A percentile compares a stretch with the other conserved stretches of the same genome.
These are phyloP conservation scores for Palythoa caribaeorum DNA, from an alignment of 92 coral and sea anemone genomes.

Conservation along the genomic window DNA sequence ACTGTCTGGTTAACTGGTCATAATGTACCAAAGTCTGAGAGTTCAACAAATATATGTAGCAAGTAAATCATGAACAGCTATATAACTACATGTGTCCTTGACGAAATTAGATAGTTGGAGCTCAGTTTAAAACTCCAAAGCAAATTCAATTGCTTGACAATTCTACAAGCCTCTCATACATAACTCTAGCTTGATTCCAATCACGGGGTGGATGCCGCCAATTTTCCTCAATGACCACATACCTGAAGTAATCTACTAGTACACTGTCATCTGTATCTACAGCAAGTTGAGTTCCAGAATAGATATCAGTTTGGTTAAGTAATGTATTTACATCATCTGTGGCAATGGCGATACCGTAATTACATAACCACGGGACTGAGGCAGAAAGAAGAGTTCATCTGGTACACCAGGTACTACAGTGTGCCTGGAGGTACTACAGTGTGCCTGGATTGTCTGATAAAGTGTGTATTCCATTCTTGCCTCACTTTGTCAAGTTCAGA, in stretches of 20 bases:
- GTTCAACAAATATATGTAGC: too few relatives aligned
- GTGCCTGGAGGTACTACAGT: slow-evolving; percentile 58
- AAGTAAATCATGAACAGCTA: too few relatives aligned
- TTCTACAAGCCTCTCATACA: slow-evolving; percentile 52
- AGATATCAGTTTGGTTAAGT: slow-evolving; percentile 59
- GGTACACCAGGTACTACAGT: slow-evolving; percentile 62
- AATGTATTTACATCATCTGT: slow-evolving; percentile 34
- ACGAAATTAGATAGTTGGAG: too few relatives aligned
- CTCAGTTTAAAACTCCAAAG: too few relatives aligned
- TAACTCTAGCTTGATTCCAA: slow-evolving; percentile 38
- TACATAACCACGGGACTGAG: slow-evolving; percentile 40
- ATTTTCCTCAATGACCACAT: slow-evolving; percentile 52
- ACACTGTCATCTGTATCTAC: slow-evolving; percentile 49
- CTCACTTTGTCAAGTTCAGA: slow-evolving; percentile 59
- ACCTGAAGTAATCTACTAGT: slow-evolving; percentile 44
- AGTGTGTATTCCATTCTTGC: slow-evolving; percentile 57
- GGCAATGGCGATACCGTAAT: slow-evolving; percentile 39
- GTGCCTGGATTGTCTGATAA: slow-evolving; percentile 60
- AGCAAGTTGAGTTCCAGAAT: slow-evolving; percentile 51
- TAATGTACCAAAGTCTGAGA: too few relatives aligned
- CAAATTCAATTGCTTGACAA: background rate
- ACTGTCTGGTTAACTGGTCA: too few relatives aligned
- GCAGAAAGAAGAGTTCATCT: slow-evolving; percentile 57
- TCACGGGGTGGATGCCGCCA: slow-evolving; percentile 57
- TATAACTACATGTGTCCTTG: too few relatives aligned